Conservation (phyloP, 2,888 invertebrate genomes). For the Himalopsyche anomala region DNA sequence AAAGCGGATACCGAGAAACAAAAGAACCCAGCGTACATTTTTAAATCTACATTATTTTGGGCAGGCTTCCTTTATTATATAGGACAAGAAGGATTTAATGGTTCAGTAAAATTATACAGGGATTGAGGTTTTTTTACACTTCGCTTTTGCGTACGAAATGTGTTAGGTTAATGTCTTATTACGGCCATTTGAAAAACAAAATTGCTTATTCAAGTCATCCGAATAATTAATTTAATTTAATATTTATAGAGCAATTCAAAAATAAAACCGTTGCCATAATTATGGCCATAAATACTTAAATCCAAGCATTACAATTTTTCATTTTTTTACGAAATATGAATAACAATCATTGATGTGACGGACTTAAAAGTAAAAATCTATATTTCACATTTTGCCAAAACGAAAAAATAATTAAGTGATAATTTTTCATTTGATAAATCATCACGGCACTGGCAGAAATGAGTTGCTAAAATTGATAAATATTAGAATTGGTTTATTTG, state of each 20-base stretch:
- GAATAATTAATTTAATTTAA: slow-evolving; percentile 6
- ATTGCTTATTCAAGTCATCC: background rate
- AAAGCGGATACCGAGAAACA: slow-evolving; percentile 5
- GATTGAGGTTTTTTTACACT: slow-evolving; percentile 34
- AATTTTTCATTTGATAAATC: too few relatives aligned
- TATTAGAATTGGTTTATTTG: background rate
- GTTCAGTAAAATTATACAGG: slow-evolving; percentile 18
- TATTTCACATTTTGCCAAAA: too few relatives aligned
- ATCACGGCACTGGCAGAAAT: too few relatives aligned
- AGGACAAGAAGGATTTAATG: slow-evolving; percentile 34
- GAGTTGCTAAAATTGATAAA: too few relatives aligned
- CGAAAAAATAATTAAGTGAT: too few relatives aligned
- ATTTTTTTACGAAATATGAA: too few relatives aligned
- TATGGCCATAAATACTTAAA: too few relatives aligned
- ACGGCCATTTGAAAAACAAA: slow-evolving; percentile 26
- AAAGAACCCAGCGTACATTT: slow-evolving; percentile 18
- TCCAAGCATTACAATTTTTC: too few relatives aligned
- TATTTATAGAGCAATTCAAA: background rate
- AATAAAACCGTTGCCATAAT: too few relatives aligned
- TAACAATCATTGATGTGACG: too few relatives aligned
- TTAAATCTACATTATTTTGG: slow-evolving; percentile 30
- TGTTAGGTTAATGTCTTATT: slow-evolving; percentile 27
- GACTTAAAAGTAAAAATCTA: too few relatives aligned
- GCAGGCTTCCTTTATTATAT: slow-evolving; percentile 4
- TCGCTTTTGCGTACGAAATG: background rate